These are phyloP conservation scores for Pterocles gutturalis DNA, from an alignment of 2,113 vertebrate species.

Conservation along the genomic window DNA sequence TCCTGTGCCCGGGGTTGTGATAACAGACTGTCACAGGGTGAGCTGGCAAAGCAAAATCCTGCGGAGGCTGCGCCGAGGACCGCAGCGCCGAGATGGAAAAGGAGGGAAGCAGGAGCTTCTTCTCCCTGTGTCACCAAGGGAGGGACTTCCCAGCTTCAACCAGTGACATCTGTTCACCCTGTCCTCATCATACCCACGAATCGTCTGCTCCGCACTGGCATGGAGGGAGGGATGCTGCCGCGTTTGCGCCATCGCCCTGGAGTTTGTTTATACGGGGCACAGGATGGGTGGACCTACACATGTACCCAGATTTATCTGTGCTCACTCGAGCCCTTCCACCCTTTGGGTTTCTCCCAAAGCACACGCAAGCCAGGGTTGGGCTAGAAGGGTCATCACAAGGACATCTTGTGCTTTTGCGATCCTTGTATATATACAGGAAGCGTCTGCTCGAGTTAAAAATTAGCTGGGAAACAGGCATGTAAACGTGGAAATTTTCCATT, in stretches of 20 bases:
- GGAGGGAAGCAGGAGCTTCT: not conserved
- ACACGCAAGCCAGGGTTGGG: not conserved
- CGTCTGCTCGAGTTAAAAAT: not conserved
- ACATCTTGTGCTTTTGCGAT: not conserved
- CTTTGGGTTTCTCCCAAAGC: not conserved
- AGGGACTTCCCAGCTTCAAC: not conserved
- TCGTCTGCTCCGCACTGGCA: not conserved
- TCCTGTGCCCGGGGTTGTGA: not conserved
- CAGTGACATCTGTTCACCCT: not conserved
- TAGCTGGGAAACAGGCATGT: not conserved
- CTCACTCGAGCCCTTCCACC: fast-evolving
- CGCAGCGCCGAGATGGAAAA: fast-evolving
- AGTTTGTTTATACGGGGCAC: not conserved
- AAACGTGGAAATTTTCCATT: not conserved
- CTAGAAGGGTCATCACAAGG: not conserved
- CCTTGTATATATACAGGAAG: not conserved
- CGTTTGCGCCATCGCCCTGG: not conserved
- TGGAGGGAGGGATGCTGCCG: not conserved
- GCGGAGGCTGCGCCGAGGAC: fast-evolving
- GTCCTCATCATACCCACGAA: not conserved
- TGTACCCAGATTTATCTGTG: not conserved
- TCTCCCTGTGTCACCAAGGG: not conserved
- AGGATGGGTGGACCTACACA: not conserved
- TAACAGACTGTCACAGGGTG: not conserved
- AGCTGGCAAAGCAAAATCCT: not conserved